Evolutionary conservation across 2,888 invertebrate species (phyloP), one percentile per base, ranked within the genome.

Genomic region (Spisula subtruncata): DNA sequence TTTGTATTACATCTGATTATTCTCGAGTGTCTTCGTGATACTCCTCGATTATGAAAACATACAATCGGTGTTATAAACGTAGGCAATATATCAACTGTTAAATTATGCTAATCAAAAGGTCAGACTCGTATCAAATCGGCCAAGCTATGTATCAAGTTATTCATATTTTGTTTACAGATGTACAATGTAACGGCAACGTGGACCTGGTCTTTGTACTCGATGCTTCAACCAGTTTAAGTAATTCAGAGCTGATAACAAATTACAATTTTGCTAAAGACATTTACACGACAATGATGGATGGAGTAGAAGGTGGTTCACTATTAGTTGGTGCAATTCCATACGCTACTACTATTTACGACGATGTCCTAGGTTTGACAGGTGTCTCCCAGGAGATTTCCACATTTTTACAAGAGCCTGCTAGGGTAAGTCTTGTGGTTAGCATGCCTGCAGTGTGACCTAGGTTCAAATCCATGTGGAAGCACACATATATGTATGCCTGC

Each of bases 121-220:
- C n/a, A n/a, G n/a, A n/a, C n/a, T n/a, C n/a, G n/a, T n/a, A n/a
- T n/a, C n/a, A n/a, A n/a, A n/a, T n/a, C n/a, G n/a, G n/a, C n/a
- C n/a, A n/a, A n/a, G n/a, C n/a, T n/a, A n/a, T n/a, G n/a, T n/a
- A n/a, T n/a, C n/a, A n/a, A n/a, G n/a, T n/a, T n/a, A n/a, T n/a
- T n/a, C n/a, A n/a, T n/a, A n/a, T n/a, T n/a, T n/a, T n/a, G n/a
- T n/a, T n/a, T 5, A 41, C 41, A 87, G 87, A 32, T n/a, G 81
- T 79, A 4, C 41, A 80, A 14, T 89, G 86, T 60, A 71, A 81
- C 25, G 89, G 89, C 25, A 81, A 83, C 20, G 71, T 89, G 4
- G 89, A 89, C 54, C 18, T 89, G n/a, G 54, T 89, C 0, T 56
- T 86, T 56, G 66, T 79, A 6, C 46, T 89, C 20, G 89, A 89